phyloP scores from a whole-genome alignment of 2,113 vertebrate genomes.

The Saccopteryx leptura region DNA sequence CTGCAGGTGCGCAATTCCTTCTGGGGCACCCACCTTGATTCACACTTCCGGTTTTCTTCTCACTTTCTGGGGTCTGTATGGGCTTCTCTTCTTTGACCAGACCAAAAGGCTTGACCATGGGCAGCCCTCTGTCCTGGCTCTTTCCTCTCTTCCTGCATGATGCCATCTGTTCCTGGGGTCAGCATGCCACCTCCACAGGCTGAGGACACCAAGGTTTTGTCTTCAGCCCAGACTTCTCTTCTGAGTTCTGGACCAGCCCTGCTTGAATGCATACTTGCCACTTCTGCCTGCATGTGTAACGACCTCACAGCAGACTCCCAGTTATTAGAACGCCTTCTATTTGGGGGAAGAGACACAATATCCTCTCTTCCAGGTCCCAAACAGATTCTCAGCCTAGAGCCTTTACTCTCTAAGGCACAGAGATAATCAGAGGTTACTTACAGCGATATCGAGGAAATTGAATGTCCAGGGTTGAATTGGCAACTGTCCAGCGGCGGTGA shows the following conservation, averaged over 20 bases:
- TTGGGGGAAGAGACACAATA: background rate
- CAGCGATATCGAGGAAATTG: background rate
- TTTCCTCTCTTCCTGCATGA: background rate
- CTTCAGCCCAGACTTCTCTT: background rate
- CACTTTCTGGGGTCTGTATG: background rate
- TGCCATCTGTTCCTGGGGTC: background rate
- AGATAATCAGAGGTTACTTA: background rate
- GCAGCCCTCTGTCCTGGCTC: background rate
- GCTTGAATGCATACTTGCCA: background rate
- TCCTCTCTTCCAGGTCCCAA: background rate
- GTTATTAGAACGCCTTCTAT: background rate
- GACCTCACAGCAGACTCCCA: background rate
- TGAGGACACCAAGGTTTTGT: background rate
- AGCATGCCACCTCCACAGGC: background rate
- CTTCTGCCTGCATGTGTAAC: background rate
- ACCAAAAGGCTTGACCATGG: background rate
- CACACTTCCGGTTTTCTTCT: background rate
- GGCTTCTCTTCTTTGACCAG: background rate
- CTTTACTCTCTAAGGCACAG: background rate
- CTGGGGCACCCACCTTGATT: fast-evolving
- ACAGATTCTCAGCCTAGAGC: background rate
- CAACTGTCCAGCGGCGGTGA: background rate
- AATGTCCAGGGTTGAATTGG: background rate
- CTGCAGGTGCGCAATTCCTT: background rate
- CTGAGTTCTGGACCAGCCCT: constrained; percentile 7